A percentile compares a stretch with the other conserved stretches of the same genome.
Evolutionary conservation across 2,888 invertebrate genomes (phyloP).

Genomic region (Andrena marginata): DNA sequence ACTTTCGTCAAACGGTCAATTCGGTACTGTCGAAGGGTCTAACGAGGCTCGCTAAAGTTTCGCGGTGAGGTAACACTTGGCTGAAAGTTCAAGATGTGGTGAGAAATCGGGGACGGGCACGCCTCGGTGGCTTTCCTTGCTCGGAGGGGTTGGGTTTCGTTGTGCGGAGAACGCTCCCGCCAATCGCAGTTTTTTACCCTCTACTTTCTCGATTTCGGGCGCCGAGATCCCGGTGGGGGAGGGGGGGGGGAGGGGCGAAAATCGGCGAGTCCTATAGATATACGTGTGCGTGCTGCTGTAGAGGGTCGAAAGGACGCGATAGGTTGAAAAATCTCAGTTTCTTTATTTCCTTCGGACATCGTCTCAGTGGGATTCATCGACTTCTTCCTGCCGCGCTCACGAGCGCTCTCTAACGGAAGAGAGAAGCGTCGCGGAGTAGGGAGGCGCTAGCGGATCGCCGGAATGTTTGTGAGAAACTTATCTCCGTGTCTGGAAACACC

Average conservation of each 20-base stretch:
- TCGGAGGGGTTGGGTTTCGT: neutral
- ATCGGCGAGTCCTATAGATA: neutral
- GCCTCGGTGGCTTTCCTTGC: neutral
- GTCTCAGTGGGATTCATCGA: slow-evolving; percentile 47
- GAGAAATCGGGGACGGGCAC: neutral
- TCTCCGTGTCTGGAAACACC: neutral
- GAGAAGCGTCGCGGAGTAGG: slow-evolving; percentile 52
- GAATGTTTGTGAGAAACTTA: slow-evolving; percentile 70
- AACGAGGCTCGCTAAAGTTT: slow-evolving; percentile 34
- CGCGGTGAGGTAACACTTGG: slow-evolving; percentile 26
- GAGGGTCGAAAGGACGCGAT: slow-evolving; percentile 51
- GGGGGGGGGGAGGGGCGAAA: neutral
- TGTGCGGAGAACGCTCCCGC: slow-evolving; percentile 32
- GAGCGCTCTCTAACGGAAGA: slow-evolving; percentile 43
- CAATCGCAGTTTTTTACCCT: slow-evolving; percentile 53
- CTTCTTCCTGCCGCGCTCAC: slow-evolving; percentile 45
- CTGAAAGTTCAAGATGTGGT: slow-evolving; percentile 46
- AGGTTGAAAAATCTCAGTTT: slow-evolving; percentile 65
- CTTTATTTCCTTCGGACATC: slow-evolving; percentile 66
- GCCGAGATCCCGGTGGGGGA: neutral
- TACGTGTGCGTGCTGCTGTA: neutral
- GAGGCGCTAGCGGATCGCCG: slow-evolving; percentile 60
- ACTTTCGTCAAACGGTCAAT: neutral
- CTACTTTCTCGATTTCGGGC: slow-evolving; percentile 43
- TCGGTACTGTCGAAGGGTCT: neutral